Base-by-base conservation (phyloP, 2,888 invertebrate genomes). In the Lasioglossum morio region DNA sequence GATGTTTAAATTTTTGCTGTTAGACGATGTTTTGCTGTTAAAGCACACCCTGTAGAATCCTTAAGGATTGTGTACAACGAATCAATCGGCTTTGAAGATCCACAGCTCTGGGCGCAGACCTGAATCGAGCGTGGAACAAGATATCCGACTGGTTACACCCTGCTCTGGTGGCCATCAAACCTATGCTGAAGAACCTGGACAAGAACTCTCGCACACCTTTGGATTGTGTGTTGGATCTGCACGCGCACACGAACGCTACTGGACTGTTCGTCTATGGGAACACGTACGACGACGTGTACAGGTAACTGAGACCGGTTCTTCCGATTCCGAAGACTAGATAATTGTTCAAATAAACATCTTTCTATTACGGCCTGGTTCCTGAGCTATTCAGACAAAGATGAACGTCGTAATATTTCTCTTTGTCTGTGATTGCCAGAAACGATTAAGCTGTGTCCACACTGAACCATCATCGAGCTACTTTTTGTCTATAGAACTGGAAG, bases 231-330 rank as follows among this genome's bases (percentile, higher is more conserved):
- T 96, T 99, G 80, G 99, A 99, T 95, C 96, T 99, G 75, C 99
- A 99, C 94, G 98, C 98, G 12, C 99, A 99, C 94, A 97, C 98
- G 23, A 99, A 98, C 90, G 97, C 98, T 85, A 97, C 98, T 94
- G 99, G 99, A 14, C 97, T 98, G 79, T 99, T 99, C 95, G 97
- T 99, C 87, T 98, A 99, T 93, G 99, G 99, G 37, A 99, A 99
- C 94, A 97, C 98, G 0, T 99, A 98, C 92, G 98, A 98, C 92
- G 98, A 99, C 94, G 98, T 99, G 27, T 98, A 98, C 95, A 97
- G 98, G 98, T 97, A 95, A 90, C 90, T 84, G 81, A 40, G 72
- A 85, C 66, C 72, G 19, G 72, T 84, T 79, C 74, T 8, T 34
- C 16, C 23, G 48, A 30, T 63, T 14, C 80, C 34, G 48, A 48